These are phyloP conservation scores for Drosophila affinis DNA, from an alignment of 2,888 invertebrate species.

Conservation along the genomic window DNA sequence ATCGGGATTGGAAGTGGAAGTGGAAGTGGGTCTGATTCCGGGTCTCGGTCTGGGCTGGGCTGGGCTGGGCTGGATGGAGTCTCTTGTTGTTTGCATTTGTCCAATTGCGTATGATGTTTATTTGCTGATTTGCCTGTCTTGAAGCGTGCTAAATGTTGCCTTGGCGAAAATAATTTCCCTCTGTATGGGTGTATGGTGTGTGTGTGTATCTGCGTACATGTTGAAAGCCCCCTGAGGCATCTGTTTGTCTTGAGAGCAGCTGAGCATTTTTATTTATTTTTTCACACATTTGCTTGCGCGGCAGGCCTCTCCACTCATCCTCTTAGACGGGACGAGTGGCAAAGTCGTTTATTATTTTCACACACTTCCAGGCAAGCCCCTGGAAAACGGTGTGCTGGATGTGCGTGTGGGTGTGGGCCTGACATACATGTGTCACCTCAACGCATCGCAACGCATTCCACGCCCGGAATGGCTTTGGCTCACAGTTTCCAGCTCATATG, in stretches of 20 bases:
- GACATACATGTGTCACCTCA: slow-evolving; percentile 28
- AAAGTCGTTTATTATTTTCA: slow-evolving; percentile 77
- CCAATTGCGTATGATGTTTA: slow-evolving; percentile 66
- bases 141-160: slow-evolving; percentile 74
- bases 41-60: not conserved
- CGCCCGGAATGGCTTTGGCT: slow-evolving; percentile 32
- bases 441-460: slow-evolving; percentile 14
- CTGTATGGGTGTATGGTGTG: slow-evolving; percentile 11
- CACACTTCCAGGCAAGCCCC: slow-evolving; percentile 34
- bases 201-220: slow-evolving; percentile 15
- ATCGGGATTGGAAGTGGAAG: too few species aligned
- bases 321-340: slow-evolving; percentile 56
- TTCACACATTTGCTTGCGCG: slow-evolving; percentile 70
- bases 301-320: slow-evolving; percentile 20
- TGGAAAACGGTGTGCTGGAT: slow-evolving; percentile 1
- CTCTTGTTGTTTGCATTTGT: slow-evolving; percentile 57
- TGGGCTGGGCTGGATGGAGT: not conserved
- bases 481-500: slow-evolving; percentile 40
- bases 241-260: slow-evolving; percentile 70
- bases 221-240: slow-evolving; percentile 47
- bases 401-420: not conserved
- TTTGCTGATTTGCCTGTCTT: slow-evolving; percentile 72
- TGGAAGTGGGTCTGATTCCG: not conserved
- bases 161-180: slow-evolving; percentile 72
- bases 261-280: slow-evolving; percentile 71